These are phyloP conservation scores for Emys orbicularis DNA, from an alignment of 2,797 vertebrate genomes.

Conservation along the genomic window DNA sequence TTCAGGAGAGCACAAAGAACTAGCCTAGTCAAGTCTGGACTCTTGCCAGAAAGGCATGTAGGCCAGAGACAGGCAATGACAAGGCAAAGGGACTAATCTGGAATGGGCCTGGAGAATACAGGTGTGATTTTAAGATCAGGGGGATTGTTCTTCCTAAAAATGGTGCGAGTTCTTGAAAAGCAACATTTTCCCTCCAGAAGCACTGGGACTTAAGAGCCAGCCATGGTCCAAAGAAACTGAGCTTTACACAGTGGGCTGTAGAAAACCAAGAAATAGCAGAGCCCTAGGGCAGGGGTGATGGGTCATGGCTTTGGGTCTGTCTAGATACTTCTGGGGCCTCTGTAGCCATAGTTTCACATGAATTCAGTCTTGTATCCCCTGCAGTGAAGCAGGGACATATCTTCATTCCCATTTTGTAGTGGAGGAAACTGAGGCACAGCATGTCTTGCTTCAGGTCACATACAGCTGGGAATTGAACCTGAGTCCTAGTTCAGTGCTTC, in stretches of 20 bases:
- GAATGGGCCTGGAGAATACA: not conserved
- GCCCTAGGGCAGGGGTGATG: not conserved
- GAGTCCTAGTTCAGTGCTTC: not conserved
- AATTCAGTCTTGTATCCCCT: not conserved
- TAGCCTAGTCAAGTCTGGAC: fast-evolving
- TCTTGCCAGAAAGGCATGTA: constrained; percentile 12
- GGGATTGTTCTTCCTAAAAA: constrained; percentile 34
- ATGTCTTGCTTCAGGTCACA: constrained; percentile 69
- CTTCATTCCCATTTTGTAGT: constrained; percentile 52
- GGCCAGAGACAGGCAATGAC: not conserved
- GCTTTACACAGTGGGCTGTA: constrained; percentile 45
- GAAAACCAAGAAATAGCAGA: not conserved
- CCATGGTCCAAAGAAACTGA: constrained; percentile 23
- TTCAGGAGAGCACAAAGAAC: not conserved
- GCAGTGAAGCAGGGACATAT: not conserved
- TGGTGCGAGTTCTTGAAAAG: constrained; percentile 2
- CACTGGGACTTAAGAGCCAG: not conserved
- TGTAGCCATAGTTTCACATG: not conserved
- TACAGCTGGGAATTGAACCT: constrained; percentile 25
- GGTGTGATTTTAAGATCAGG: not conserved
- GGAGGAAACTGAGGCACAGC: constrained; percentile 5
- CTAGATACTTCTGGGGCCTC: not conserved
- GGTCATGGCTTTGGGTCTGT: constrained; percentile 31
- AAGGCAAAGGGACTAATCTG: not conserved
- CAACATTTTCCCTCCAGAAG: not conserved